phyloP scores from a whole-genome alignment of 2,888 invertebrate genomes.

The Acrobasis consociella region DNA sequence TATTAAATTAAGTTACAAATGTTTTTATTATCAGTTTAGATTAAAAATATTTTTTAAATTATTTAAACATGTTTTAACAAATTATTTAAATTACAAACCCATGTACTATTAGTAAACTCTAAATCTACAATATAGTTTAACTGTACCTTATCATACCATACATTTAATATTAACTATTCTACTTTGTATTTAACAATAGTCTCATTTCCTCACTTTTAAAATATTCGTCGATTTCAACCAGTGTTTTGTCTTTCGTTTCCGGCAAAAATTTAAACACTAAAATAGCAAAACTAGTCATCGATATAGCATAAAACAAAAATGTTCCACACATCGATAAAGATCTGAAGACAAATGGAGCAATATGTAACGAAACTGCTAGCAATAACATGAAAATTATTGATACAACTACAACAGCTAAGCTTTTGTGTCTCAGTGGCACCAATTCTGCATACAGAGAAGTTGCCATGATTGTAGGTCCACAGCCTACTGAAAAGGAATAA shows the following conservation, averaged over 20 bases:
- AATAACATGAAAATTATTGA: slow-evolving; percentile 19
- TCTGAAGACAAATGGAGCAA: slow-evolving; percentile 27
- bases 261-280: slow-evolving; percentile 42
- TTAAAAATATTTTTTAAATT: too few species aligned
- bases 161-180: background rate
- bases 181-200: background rate
- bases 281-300: slow-evolving; percentile 32
- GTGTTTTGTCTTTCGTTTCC: slow-evolving; percentile 42
- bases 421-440: slow-evolving; percentile 37
- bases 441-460: slow-evolving; percentile 42
- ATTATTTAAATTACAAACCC: too few species aligned
- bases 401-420: slow-evolving; percentile 31
- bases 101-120: too few species aligned
- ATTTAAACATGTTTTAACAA: too few species aligned
- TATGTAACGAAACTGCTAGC: background rate
- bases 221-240: slow-evolving; percentile 38
- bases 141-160: background rate
- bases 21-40: too few species aligned
- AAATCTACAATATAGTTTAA: too few species aligned
- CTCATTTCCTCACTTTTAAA: slow-evolving; percentile 11
- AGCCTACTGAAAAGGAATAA: slow-evolving; percentile 30
- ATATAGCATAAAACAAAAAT: slow-evolving; percentile 40
- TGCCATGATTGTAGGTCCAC: slow-evolving; percentile 41
- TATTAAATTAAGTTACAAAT: too few species aligned
- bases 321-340: slow-evolving; percentile 40